Base-by-base conservation (phyloP, 2,888 invertebrate species). In the Ormyrus rosae region DNA sequence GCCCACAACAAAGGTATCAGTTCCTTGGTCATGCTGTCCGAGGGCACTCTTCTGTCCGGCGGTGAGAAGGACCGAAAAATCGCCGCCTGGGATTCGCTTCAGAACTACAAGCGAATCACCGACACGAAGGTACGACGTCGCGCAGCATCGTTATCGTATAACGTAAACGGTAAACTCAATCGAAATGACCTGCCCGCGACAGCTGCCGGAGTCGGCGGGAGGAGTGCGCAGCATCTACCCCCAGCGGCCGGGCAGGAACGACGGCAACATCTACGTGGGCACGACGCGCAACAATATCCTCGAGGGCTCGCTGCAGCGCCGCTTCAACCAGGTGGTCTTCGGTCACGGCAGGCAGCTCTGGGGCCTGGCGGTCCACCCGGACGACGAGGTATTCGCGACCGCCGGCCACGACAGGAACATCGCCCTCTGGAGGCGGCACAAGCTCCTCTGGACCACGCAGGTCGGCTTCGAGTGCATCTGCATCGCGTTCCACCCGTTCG, bases 391-490 rank as follows among this genome's bases (percentile, higher is more conserved):
- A 84, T 97, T 97, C 88, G 96, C 97, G 0, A 97, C 98, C 0
- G 97, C 97, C 0, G 98, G 98, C 0, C 96, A 96, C 86, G 98
- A 98, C 90, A 96, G 96, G 89, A 95, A 96, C 85, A 96, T 98
- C 83, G 96, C 96, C 3, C 92, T 97, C 64, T 98, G 98, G 98
- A 94, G 96, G 81, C 95, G 96, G 81, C 97, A 96, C 89, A 96
- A 96, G 91, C 92, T 97, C 10, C 93, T 97, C 64, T 98, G 97
- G 95, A 95, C 95, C 74, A 95, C 96, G 60, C 96, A 96, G 92
- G 94, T 95, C 6, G 95, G 96, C 72, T 96, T 96, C 88, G 98
- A 98, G 90, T 97, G 97, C 88, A 95, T 97, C 56, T 96, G 97
- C 4, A 91, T 97, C 82, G 95, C 95, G 45, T 96, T 97, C 91